A percentile compares a stretch with the other conserved stretches of the same genome.
Evolutionary conservation across 2,113 vertebrate genomes (phyloP).

Genomic region (Zosterops lateralis): DNA sequence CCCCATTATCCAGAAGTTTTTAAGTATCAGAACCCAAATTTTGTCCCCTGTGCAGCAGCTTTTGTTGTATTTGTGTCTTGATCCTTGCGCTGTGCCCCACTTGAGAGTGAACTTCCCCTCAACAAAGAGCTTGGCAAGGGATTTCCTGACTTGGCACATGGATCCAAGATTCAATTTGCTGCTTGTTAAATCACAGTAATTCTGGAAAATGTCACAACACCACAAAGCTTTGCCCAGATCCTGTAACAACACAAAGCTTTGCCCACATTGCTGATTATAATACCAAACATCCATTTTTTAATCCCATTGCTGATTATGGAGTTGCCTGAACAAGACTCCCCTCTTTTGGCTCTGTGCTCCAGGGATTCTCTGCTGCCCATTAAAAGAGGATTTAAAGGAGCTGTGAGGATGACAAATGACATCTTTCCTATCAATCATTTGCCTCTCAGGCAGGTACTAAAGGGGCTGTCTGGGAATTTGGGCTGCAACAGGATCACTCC

Average conservation of each 20-base stretch:
- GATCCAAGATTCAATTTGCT: background rate
- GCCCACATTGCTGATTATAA: background rate
- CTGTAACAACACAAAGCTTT: background rate
- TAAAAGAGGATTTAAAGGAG: background rate
- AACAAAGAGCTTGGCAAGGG: background rate
- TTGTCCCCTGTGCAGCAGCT: background rate
- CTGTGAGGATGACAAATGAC: constrained; percentile 4
- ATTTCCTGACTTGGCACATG: background rate
- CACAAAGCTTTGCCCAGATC: background rate
- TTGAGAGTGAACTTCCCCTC: background rate
- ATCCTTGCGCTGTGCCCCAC: background rate
- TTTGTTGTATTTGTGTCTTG: background rate
- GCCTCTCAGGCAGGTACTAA: background rate
- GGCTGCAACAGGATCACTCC: background rate
- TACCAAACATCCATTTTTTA: background rate
- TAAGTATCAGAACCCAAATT: background rate
- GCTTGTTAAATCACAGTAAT: background rate
- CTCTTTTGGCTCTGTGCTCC: background rate
- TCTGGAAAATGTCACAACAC: background rate
- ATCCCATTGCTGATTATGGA: background rate
- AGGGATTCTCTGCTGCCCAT: background rate
- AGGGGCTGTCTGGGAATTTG: background rate
- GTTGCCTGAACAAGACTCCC: background rate
- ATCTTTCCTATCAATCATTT: background rate
- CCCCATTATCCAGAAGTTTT: background rate